Percentiles rank a stretch among this genome's conserved stretches.
Conservation (phyloP, 2,113 vertebrate genomes). For the Actenoides hombroni region DNA sequence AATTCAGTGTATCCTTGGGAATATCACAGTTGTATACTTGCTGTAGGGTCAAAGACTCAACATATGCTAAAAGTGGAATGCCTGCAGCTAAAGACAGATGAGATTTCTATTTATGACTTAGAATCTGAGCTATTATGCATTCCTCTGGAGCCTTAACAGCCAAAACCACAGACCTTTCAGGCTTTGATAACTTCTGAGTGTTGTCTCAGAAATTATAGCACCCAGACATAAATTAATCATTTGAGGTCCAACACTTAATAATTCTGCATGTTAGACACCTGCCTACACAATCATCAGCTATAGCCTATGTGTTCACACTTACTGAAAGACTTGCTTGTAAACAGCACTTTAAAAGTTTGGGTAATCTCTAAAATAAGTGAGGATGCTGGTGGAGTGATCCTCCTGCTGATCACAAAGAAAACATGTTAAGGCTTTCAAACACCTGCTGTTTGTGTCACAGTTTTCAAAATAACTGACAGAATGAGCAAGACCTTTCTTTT, state of each 20-base stretch:
- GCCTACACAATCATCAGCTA: not conserved
- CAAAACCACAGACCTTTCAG: not conserved
- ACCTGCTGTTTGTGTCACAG: not conserved
- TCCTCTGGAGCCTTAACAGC: not conserved
- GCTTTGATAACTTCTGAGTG: not conserved
- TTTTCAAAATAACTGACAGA: slow-evolving; percentile 27
- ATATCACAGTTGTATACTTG: not conserved
- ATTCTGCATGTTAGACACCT: not conserved
- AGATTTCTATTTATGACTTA: not conserved
- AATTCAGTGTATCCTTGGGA: not conserved
- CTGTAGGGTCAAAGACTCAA: not conserved
- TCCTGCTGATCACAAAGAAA: not conserved
- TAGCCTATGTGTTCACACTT: not conserved
- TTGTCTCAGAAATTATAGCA: not conserved
- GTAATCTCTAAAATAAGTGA: not conserved
- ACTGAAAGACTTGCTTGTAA: not conserved
- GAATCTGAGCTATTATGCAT: not conserved
- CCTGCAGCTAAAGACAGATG: not conserved
- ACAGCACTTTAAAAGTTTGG: not conserved
- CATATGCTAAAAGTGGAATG: not conserved
- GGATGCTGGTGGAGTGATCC: not conserved
- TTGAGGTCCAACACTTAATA: not conserved
- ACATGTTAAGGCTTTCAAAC: not conserved
- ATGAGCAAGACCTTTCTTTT: not conserved
- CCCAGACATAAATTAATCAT: not conserved